A percentile compares a stretch with the other conserved stretches of the same genome.
Conservation (phyloP, 1,140 invertebrate genomes). For the Drosophila mayri region DNA sequence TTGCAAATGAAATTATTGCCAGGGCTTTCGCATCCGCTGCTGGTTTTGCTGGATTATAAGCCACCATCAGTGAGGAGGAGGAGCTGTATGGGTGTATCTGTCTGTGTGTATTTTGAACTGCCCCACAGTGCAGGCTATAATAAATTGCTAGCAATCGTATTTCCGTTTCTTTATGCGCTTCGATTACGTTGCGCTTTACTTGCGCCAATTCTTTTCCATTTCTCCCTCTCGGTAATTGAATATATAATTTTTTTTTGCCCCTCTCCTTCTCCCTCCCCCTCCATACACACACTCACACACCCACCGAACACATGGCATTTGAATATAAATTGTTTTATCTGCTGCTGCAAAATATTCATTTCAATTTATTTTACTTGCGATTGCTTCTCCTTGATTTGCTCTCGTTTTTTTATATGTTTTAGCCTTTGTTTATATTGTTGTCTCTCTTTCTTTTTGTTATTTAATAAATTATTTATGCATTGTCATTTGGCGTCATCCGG, state of each 20-base stretch:
- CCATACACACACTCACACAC: slow-evolving; percentile 15
- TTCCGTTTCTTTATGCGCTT: slow-evolving; percentile 83
- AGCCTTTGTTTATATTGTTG: not conserved
- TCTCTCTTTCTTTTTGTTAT: slow-evolving; percentile 49
- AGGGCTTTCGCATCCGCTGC: slow-evolving; percentile 72
- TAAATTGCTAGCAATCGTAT: slow-evolving; percentile 82
- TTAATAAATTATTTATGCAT: slow-evolving; percentile 82
- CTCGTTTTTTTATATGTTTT: slow-evolving; percentile 21
- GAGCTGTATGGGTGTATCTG: slow-evolving; percentile 7
- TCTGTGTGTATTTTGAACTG: slow-evolving; percentile 22
- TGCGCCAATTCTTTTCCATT: slow-evolving; percentile 64
- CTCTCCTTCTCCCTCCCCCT: slow-evolving; percentile 27
- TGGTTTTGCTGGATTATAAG: slow-evolving; percentile 68
- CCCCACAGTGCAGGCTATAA: slow-evolving; percentile 71
- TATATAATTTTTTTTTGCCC: slow-evolving; percentile 73
- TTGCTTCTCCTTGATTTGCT: slow-evolving; percentile 17
- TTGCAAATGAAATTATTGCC: slow-evolving; percentile 82
- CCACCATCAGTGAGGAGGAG: slow-evolving; percentile 42
- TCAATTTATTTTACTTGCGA: slow-evolving; percentile 76
- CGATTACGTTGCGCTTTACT: slow-evolving; percentile 79
- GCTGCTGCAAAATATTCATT: slow-evolving; percentile 78
- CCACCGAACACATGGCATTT: slow-evolving; percentile 64
- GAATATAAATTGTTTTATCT: slow-evolving; percentile 84
- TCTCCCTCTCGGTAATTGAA: slow-evolving; percentile 71
- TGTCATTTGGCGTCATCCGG: slow-evolving; percentile 58